phyloP scores from a whole-genome alignment of 37 sponge, comb jelly and placozoan genomes.

The Theonella swinhoei region DNA sequence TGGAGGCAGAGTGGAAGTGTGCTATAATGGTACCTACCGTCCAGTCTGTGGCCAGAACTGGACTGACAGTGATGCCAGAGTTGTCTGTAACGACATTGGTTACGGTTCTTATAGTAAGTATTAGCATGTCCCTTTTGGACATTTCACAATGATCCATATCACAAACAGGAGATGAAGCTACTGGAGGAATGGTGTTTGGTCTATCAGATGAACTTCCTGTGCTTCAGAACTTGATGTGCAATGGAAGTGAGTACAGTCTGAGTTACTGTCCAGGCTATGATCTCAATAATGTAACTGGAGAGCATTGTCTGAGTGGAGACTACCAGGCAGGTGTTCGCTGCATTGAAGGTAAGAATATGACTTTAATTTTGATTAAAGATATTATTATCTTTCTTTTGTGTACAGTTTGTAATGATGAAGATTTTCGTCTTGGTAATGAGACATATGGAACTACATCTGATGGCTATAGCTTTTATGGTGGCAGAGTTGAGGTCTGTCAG shows the following conservation, averaged over 20 bases:
- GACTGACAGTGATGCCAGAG: not conserved
- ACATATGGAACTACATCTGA: too few relatives aligned
- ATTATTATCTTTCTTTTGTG: too few relatives aligned
- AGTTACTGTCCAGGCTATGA: not conserved
- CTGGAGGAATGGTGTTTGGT: not conserved
- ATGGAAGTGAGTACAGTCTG: not conserved
- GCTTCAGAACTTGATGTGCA: not conserved
- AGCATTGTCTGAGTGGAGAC: not conserved
- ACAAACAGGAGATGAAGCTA: too few relatives aligned
- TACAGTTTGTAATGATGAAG: too few relatives aligned
- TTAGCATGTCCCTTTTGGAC: not conserved
- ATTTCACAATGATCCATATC: too few relatives aligned
- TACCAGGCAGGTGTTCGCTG: not conserved
- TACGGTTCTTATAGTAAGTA: not conserved
- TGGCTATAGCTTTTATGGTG: too few relatives aligned
- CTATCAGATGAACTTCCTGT: not conserved
- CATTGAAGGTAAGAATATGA: not conserved
- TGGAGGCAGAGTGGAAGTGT: slow-evolving; percentile 8
- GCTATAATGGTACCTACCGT: slow-evolving; percentile 1
- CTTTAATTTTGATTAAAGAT: too few relatives aligned
- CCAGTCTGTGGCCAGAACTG: not conserved
- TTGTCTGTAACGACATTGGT: not conserved
- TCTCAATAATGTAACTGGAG: not conserved
- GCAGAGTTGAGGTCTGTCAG: too few relatives aligned
- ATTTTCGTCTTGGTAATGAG: too few relatives aligned